A percentile compares a stretch with the other conserved stretches of the same genome.
phyloP scores from a whole-genome alignment of 1,140 invertebrate species.

The Drosophila repleta region DNA sequence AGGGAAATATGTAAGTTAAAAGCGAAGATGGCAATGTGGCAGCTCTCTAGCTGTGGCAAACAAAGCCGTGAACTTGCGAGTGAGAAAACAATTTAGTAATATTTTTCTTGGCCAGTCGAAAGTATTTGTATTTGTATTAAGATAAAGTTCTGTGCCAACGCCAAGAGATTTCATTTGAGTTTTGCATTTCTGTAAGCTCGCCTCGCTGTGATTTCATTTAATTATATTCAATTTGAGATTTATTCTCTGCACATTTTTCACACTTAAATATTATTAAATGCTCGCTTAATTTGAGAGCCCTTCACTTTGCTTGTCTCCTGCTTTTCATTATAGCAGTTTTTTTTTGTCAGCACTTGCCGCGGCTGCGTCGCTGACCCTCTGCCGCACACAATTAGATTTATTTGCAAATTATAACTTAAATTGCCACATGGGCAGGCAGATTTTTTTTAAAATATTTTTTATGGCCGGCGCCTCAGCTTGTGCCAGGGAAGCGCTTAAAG shows the following conservation, averaged over 20 bases:
- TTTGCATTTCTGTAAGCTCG: background rate
- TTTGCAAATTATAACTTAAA: slow-evolving; percentile 72
- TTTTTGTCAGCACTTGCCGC: slow-evolving; percentile 20
- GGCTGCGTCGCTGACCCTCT: slow-evolving; percentile 36
- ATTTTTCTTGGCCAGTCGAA: slow-evolving; percentile 2
- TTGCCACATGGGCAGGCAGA: slow-evolving; percentile 50
- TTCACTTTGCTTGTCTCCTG: background rate
- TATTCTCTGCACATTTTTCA: background rate
- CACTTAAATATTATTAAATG: background rate
- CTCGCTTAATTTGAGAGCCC: slow-evolving; percentile 1
- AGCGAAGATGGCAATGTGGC: slow-evolving; percentile 2
- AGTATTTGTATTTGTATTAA: slow-evolving; percentile 4
- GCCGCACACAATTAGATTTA: slow-evolving; percentile 70
- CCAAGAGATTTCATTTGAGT: slow-evolving; percentile 2
- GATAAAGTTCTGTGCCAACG: background rate
- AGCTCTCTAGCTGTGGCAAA: background rate
- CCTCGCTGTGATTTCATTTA: background rate
- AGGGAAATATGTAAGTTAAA: slow-evolving; percentile 5
- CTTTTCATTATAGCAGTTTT: background rate
- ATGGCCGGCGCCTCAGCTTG: slow-evolving; percentile 46
- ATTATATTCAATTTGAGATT: slow-evolving; percentile 2
- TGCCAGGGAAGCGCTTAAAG: slow-evolving; percentile 62
- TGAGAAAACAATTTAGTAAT: slow-evolving; percentile 7
- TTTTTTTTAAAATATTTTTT: slow-evolving; percentile 35
- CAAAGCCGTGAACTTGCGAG: background rate